Percentiles rank a stretch among this genome's conserved stretches.
Conservation (phyloP, 1,140 invertebrate genomes). For the Trichogramma pretiosum region DNA sequence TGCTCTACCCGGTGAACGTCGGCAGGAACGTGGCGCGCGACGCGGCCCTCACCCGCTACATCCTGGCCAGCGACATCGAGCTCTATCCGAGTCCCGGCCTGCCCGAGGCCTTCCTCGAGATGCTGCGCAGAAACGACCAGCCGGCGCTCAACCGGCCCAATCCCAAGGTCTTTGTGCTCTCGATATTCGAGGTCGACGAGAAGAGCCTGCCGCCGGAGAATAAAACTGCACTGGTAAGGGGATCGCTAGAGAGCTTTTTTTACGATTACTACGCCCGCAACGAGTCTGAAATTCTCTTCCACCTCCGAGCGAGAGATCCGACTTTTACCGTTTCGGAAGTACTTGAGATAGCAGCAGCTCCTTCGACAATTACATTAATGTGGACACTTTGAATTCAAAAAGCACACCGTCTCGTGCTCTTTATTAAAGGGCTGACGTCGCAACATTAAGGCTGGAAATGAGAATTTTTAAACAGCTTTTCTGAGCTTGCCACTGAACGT, state of each 20-base stretch:
- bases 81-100: conserved; percentile 76
- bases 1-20: conserved; percentile 82
- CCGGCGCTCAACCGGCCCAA: conserved; percentile 55
- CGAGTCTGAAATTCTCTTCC: too few relatives aligned
- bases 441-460: too few relatives aligned
- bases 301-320: too few relatives aligned
- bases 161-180: conserved; percentile 70
- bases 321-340: too few relatives aligned
- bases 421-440: too few relatives aligned
- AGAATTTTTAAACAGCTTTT: too few relatives aligned
- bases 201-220: conserved; percentile 61
- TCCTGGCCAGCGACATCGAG: conserved; percentile 81
- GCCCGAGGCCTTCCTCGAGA: conserved; percentile 67
- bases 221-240: conserved; percentile 59
- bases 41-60: conserved; percentile 69
- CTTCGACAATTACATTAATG: too few relatives aligned
- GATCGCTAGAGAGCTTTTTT: too few relatives aligned
- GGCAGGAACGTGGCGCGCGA: conserved; percentile 78
- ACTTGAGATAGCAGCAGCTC: too few relatives aligned
- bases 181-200: conserved; percentile 75
- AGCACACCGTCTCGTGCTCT: too few relatives aligned
- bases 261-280: neutral
- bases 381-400: too few relatives aligned
- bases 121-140: conserved; percentile 65
- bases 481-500: too few relatives aligned